Conservation (phyloP, 2,113 vertebrate genomes). For the Platanista minor region DNA sequence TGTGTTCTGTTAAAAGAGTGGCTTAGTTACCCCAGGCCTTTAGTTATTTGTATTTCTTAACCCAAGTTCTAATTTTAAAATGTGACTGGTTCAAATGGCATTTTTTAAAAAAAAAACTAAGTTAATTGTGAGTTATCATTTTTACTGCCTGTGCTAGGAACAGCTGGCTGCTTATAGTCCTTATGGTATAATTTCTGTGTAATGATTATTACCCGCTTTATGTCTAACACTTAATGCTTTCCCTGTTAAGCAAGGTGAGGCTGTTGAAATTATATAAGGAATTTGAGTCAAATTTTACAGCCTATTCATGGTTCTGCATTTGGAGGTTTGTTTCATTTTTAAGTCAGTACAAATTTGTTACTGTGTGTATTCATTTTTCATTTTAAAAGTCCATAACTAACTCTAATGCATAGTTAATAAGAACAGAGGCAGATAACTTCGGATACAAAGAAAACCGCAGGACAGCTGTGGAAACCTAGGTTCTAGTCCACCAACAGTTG, state of each 20-base stretch:
- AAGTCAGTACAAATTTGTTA: conserved; percentile 32
- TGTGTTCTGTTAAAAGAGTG: neutral
- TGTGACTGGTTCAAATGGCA: conserved; percentile 1
- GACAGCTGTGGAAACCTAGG: neutral
- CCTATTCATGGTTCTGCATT: conserved; percentile 33
- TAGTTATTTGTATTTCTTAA: conserved; percentile 1
- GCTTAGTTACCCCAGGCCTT: neutral
- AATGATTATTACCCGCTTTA: conserved; percentile 39
- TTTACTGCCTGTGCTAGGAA: conserved; percentile 13
- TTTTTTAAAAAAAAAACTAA: neutral
- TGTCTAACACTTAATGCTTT: conserved; percentile 45
- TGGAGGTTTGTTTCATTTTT: conserved; percentile 46
- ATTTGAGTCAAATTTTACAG: conserved; percentile 50
- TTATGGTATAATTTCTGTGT: conserved; percentile 38
- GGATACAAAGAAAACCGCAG: neutral
- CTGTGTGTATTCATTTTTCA: conserved; percentile 48
- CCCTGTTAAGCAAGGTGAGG: conserved; percentile 48
- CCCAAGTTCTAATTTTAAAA: conserved; percentile 16
- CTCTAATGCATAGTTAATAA: neutral
- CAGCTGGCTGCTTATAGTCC: conserved; percentile 49
- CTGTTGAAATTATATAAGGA: conserved; percentile 56
- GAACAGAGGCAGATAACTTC: conserved; percentile 17
- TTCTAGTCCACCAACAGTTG: neutral
- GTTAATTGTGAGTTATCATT: conserved; percentile 10
- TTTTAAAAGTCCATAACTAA: conserved; percentile 47